Conservation (phyloP, 2,888 invertebrate genomes). For the Synergus japonicus region DNA sequence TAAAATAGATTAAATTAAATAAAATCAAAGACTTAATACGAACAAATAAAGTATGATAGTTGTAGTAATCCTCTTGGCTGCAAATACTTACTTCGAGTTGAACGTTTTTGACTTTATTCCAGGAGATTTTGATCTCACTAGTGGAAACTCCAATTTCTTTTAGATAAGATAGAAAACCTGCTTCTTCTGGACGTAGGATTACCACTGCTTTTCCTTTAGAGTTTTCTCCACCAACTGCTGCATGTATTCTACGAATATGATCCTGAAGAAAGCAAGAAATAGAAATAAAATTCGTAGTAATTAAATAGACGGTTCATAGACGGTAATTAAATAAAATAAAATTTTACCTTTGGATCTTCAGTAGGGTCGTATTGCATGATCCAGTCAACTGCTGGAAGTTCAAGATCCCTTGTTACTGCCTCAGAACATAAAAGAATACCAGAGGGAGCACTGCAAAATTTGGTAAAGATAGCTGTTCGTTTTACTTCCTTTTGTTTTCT, state of each 20-base stretch:
- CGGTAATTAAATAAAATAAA: slow-evolving; percentile 50
- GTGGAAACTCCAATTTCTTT: slow-evolving; percentile 94
- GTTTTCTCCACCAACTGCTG: slow-evolving; percentile 95
- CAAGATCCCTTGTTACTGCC: slow-evolving; percentile 94
- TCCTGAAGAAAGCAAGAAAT: slow-evolving; percentile 80
- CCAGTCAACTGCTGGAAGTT: slow-evolving; percentile 98
- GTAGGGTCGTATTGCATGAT: slow-evolving; percentile 98
- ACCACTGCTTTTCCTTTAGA: slow-evolving; percentile 93
- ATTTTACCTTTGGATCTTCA: slow-evolving; percentile 92
- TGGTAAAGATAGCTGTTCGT: slow-evolving; percentile 95
- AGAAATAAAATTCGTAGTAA: not conserved
- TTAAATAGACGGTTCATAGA: not conserved
- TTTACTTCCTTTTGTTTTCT: slow-evolving; percentile 98
- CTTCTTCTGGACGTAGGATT: slow-evolving; percentile 93
- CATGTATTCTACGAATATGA: slow-evolving; percentile 97
- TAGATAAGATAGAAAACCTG: slow-evolving; percentile 93
- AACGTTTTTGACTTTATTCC: slow-evolving; percentile 96
- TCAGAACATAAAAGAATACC: slow-evolving; percentile 96
- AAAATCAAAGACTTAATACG: not conserved
- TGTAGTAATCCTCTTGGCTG: not conserved
- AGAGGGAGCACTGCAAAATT: slow-evolving; percentile 94
- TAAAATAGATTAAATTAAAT: slow-evolving; percentile 77
- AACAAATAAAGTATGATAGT: not conserved
- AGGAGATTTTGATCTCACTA: slow-evolving; percentile 96
- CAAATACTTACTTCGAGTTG: slow-evolving; percentile 86